phyloP scores from a whole-genome alignment of 2,113 vertebrate species.

The Poicephalus gulielmi region DNA sequence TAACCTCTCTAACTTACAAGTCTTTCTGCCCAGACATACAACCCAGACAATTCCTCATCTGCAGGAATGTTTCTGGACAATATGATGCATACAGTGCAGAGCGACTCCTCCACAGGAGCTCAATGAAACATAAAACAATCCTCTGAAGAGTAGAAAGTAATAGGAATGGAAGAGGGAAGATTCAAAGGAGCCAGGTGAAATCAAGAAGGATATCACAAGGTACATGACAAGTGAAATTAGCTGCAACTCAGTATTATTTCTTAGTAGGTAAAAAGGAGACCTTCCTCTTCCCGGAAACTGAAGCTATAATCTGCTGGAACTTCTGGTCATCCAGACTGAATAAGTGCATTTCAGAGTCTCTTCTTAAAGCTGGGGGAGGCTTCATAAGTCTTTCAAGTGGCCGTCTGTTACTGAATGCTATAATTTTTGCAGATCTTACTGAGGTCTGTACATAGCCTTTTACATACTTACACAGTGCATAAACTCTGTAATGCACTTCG shows the following conservation, averaged over 20 bases:
- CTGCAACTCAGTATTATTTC: background rate
- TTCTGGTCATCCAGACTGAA: background rate
- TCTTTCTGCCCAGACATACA: background rate
- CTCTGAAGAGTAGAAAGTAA: background rate
- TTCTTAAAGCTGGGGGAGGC: background rate
- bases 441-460: background rate
- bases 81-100: background rate
- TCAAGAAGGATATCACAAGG: background rate
- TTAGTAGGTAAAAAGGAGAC: background rate
- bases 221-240: background rate
- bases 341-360: background rate
- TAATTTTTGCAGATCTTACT: background rate
- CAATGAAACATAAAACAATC: background rate
- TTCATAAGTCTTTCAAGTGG: background rate
- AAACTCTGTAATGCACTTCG: background rate
- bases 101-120: rapidly evolving
- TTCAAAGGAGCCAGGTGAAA: background rate
- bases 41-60: background rate
- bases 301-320: background rate
- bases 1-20: background rate
- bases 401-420: background rate
- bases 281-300: background rate
- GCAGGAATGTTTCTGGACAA: background rate
- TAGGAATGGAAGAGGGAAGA: background rate
- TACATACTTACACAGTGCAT: background rate